A percentile compares a stretch with the other conserved stretches of the same genome.
These are phyloP conservation scores for Hemiprocne comata DNA, from an alignment of 2,113 vertebrate species.

Conservation along the genomic window DNA sequence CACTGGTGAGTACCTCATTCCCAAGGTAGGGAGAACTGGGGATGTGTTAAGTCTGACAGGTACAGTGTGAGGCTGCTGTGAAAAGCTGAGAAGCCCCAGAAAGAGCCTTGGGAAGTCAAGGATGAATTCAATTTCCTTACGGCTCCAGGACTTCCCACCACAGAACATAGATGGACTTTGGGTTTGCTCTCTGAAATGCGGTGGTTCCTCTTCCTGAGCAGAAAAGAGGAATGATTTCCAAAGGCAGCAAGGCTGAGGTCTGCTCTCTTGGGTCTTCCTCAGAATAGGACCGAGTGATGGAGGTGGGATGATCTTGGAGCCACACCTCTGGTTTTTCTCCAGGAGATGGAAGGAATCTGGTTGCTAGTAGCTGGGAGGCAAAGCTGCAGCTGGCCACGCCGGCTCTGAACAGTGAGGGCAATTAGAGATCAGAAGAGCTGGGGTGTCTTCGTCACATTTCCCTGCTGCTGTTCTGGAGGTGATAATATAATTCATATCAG, in stretches of 20 bases:
- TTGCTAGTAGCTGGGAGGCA: not conserved
- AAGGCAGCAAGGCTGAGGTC: not conserved
- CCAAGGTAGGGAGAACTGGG: not conserved
- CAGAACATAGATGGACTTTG: not conserved
- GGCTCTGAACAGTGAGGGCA: conserved; percentile 30
- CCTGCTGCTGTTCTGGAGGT: conserved; percentile 70
- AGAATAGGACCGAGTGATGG: rapidly evolving
- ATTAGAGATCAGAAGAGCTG: conserved; percentile 61
- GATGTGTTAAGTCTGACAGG: not conserved
- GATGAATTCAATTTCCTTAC: conserved; percentile 39
- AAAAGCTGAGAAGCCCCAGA: not conserved
- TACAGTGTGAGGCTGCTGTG: not conserved
- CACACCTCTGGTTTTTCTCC: not conserved
- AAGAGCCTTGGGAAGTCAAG: not conserved
- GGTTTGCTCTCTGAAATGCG: not conserved
- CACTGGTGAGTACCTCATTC: not conserved
- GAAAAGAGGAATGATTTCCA: not conserved
- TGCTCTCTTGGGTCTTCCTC: not conserved
- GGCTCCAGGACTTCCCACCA: not conserved
- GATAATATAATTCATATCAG: conserved; percentile 78
- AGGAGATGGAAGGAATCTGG: not conserved
- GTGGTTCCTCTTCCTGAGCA: not conserved
- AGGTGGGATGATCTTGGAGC: not conserved
- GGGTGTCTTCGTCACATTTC: conserved; percentile 54
- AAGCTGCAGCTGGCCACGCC: conserved; percentile 23